phyloP scores from a whole-genome alignment of 2,797 vertebrate species.

The Chaenodraco wilsoni region DNA sequence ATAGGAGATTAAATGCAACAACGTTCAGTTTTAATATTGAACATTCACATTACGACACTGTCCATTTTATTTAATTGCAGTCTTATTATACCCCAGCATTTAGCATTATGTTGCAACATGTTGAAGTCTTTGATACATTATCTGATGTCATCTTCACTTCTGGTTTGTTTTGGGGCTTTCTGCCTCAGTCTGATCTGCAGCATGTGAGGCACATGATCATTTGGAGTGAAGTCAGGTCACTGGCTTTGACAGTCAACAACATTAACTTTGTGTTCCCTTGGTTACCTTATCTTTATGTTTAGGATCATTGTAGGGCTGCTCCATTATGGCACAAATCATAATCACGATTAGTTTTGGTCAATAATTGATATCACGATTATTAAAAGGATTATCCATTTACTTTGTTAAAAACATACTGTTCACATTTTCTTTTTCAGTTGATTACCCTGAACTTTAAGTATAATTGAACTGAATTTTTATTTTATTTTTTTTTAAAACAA shows the following conservation, averaged over 20 bases:
- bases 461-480: no score
- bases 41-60: not conserved
- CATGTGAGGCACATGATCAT: conserved; percentile 26
- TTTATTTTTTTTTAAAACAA: no score
- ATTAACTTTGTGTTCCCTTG: not conserved
- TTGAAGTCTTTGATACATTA: not conserved
- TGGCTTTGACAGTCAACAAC: not conserved
- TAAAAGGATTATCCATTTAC: no score
- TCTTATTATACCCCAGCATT: not conserved
- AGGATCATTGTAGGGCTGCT: not conserved
- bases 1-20: not conserved
- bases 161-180: conserved; percentile 1
- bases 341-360: no score
- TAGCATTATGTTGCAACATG: not conserved
- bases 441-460: no score
- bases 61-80: not conserved
- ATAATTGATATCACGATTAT: no score
- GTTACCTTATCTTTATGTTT: not conserved
- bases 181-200: conserved; percentile 11
- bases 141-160: not conserved
- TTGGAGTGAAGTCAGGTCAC: conserved; percentile 32
- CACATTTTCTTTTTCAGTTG: no score
- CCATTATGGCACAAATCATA: no score
- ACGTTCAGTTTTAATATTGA: not conserved
- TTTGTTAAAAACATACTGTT: no score